Evolutionary conservation across 2,797 vertebrate genomes (phyloP), one percentile per base, ranked within the genome.

Genomic region (Jordanella pulchra): DNA sequence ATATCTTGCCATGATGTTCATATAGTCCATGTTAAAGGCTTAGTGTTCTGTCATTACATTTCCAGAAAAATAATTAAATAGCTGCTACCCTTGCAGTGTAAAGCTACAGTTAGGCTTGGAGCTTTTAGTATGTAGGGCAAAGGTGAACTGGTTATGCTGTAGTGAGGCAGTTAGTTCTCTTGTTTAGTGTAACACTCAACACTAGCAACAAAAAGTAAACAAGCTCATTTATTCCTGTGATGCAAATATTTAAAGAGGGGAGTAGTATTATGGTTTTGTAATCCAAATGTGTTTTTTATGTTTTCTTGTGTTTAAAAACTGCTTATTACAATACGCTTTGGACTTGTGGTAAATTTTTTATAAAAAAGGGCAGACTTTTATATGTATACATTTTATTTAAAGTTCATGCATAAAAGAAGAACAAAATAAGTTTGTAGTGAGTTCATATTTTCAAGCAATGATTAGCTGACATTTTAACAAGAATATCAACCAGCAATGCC

Each of bases 51-150:
- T 54, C 54, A 7, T 63, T 68, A 71, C 0, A 21, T 58, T 64
- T 66, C 0, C 7, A 54, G 17, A 68, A 53, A 23, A 56, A 30
- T 42, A 75, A 69, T 28, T 6, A 32, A 65, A 39, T 2, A 61
- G 23, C 12, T 3, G 0, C 0, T 65, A 54, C 44, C 27, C 7
- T 45, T 32, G 17, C 28, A 10, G 55, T 18, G 79, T 60, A 50
- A 69, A 32, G 45, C 18, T 42, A 51, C 42, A 71, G 42, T 81
- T 79, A 48, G 13, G 67, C 74, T 73, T 80, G 42, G 35, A 9
- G 80, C 75, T 70, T 65, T 73, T 77, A 75, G 67, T 89, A 95
- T 91, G 80, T 95, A 92, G 93, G 94, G 65, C 88, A 95, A 94
- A 95, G 94, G 94, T 93, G 89, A 39, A 92, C 80, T 13, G 79